Percentiles rank a stretch among this genome's conserved stretches.
phyloP scores from a whole-genome alignment of 2,888 invertebrate species.

The Embidobia sp. region DNA sequence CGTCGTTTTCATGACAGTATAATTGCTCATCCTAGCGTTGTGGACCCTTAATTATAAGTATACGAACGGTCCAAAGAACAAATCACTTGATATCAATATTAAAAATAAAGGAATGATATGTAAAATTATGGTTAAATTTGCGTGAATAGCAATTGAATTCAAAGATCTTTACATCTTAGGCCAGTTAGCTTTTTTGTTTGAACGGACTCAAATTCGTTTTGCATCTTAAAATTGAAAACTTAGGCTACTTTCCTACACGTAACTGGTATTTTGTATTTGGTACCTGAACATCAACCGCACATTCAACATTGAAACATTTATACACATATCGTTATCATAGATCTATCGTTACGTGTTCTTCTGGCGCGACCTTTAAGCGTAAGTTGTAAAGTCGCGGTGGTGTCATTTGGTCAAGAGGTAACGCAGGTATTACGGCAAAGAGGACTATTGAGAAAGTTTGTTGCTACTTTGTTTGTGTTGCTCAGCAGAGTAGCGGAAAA shows the following conservation, averaged over 20 bases:
- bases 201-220: conserved; percentile 4
- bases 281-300: conserved; percentile 39
- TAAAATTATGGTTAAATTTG: not conserved
- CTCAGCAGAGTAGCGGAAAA: not conserved
- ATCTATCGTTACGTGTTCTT: conserved; percentile 33
- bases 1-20: conserved; percentile 8
- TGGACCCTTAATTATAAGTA: conserved; percentile 10
- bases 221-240: conserved; percentile 1
- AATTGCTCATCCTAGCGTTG: conserved; percentile 10
- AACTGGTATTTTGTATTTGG: conserved; percentile 10
- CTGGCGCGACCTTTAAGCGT: conserved; percentile 9
- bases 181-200: conserved; percentile 18
- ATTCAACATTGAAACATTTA: conserved; percentile 59
- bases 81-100: too few species aligned
- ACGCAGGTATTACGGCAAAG: too few species aligned
- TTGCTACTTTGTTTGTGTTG: not conserved
- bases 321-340: conserved; percentile 35
- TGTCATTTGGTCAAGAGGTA: too few species aligned
- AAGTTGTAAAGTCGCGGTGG: too few species aligned
- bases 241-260: conserved; percentile 27
- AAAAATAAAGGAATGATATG: conserved; percentile 1
- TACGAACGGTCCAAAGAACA: too few species aligned
- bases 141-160: not conserved
- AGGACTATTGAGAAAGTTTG: too few species aligned
- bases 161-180: conserved; percentile 20